Conservation (phyloP, 1,140 invertebrate species). For the Helicorthomorpha holstii region DNA sequence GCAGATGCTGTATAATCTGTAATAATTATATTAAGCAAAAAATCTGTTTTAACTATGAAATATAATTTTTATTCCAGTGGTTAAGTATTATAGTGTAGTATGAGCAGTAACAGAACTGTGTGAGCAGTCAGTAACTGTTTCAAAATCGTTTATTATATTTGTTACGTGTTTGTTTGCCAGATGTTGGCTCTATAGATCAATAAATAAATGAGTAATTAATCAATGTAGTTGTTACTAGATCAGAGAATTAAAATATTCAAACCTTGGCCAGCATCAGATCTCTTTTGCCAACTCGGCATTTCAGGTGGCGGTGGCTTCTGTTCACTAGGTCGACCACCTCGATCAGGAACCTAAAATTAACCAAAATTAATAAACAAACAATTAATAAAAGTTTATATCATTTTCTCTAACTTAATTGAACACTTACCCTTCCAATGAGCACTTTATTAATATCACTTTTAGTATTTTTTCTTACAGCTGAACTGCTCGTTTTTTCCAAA, state of each 20-base stretch:
- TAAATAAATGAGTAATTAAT: constrained; percentile 13
- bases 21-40: too few relatives aligned
- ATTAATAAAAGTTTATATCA: background rate
- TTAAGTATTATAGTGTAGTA: too few relatives aligned
- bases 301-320: constrained; percentile 80
- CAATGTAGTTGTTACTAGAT: background rate
- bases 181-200: constrained; percentile 10
- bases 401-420: too few relatives aligned
- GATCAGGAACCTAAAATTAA: constrained; percentile 34
- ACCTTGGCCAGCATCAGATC: constrained; percentile 15
- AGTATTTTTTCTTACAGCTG: constrained; percentile 57
- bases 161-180: background rate
- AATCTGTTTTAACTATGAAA: too few relatives aligned
- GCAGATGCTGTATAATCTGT: background rate
- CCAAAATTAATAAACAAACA: background rate
- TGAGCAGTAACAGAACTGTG: background rate
- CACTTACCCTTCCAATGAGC: constrained; percentile 53
- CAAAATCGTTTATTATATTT: background rate
- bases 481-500: constrained; percentile 73
- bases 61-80: too few relatives aligned
- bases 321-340: constrained; percentile 75
- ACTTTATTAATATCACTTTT: constrained; percentile 65
- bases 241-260: background rate
- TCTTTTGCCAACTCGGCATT: constrained; percentile 82
- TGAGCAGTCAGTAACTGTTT: background rate